Conservation (phyloP, 2,888 invertebrate genomes). For the Yponomeuta evonymella region DNA sequence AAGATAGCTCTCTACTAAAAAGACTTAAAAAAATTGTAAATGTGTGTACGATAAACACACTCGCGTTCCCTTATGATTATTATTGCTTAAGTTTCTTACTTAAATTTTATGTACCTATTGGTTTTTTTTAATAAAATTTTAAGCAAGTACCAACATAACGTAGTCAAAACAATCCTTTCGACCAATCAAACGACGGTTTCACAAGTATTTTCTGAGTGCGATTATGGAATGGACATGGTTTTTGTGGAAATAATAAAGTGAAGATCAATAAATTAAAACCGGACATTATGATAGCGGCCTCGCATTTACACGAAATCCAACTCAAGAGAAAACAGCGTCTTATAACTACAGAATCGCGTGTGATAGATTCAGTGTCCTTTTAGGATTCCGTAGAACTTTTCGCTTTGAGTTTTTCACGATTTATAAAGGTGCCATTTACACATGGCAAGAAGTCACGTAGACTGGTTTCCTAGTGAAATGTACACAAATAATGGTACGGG, state of each 20-base stretch:
- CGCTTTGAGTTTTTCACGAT: constrained; percentile 14
- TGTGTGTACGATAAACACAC: too few species aligned
- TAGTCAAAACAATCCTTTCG: constrained; percentile 11
- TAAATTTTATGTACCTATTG: too few species aligned
- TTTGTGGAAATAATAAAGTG: constrained; percentile 9
- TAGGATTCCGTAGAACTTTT: not conserved
- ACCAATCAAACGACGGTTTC: constrained; percentile 8
- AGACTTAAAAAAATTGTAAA: too few species aligned
- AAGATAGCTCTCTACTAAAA: too few species aligned
- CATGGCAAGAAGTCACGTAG: constrained; percentile 73
- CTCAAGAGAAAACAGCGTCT: not conserved
- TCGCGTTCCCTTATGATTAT: too few species aligned
- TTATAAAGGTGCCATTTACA: constrained; percentile 67
- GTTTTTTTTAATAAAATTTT: not conserved
- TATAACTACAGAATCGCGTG: not conserved
- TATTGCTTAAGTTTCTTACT: too few species aligned
- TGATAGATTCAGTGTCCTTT: constrained; percentile 3
- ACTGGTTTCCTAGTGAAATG: constrained; percentile 31
- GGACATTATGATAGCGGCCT: not conserved
- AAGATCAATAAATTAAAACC: constrained; percentile 12
- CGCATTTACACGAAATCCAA: not conserved
- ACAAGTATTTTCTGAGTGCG: constrained; percentile 6
- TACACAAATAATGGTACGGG: constrained; percentile 7
- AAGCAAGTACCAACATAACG: not conserved
- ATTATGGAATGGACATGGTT: constrained; percentile 7